These are phyloP conservation scores for Drosophila rhopaloa DNA, from an alignment of 1,140 invertebrate genomes.

Conservation along the genomic window DNA sequence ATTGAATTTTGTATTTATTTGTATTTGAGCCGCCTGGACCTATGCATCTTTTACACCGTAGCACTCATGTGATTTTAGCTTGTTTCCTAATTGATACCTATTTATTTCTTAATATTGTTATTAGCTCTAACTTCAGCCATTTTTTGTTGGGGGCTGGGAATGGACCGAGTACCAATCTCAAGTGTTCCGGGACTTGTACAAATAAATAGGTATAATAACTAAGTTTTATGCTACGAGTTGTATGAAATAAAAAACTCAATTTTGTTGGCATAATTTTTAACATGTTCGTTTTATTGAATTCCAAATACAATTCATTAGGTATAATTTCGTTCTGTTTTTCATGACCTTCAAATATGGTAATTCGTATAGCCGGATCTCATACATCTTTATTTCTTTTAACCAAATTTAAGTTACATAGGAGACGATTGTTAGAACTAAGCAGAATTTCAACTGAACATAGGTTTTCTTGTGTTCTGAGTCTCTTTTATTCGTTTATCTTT, in stretches of 20 bases:
- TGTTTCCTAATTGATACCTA: conserved; percentile 67
- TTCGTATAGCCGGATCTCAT: conserved; percentile 38
- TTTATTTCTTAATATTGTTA: conserved; percentile 65
- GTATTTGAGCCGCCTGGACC: conserved; percentile 4
- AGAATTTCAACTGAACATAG: conserved; percentile 26
- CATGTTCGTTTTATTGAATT: conserved; percentile 79
- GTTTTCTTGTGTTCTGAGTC: conserved; percentile 14
- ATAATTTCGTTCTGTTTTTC: conserved; percentile 53
- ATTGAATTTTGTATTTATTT: neutral
- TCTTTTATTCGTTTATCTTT: conserved; percentile 3
- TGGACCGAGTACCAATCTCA: no score
- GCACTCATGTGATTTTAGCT: conserved; percentile 78
- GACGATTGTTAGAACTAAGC: conserved; percentile 1
- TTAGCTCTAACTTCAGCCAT: conserved; percentile 73
- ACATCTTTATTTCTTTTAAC: conserved; percentile 20
- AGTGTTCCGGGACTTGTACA: conserved; percentile 52
- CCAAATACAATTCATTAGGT: conserved; percentile 73
- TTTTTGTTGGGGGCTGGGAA: conserved; percentile 25
- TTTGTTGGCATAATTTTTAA: conserved; percentile 67
- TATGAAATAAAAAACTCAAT: conserved; percentile 39
- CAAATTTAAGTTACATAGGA: conserved; percentile 11
- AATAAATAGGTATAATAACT: conserved; percentile 70
- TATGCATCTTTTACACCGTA: conserved; percentile 45
- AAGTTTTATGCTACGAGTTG: conserved; percentile 59
- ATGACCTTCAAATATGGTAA: conserved; percentile 38